phyloP scores from a whole-genome alignment of 2,888 invertebrate genomes.

The Acrobasis consociella region DNA sequence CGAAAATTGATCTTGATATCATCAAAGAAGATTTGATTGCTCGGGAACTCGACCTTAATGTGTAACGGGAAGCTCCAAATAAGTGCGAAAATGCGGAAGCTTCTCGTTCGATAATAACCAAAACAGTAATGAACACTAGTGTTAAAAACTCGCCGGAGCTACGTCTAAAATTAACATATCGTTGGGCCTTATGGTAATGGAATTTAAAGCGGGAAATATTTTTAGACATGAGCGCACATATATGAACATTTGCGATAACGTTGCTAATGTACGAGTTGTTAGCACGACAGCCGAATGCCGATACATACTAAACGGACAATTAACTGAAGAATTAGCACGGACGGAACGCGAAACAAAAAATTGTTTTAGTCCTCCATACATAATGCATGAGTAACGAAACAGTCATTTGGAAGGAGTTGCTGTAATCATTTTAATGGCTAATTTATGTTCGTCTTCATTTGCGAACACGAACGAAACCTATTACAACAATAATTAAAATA shows the following conservation, averaged over 20 bases:
- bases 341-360: constrained; percentile 6
- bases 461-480: constrained; percentile 4
- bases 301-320: constrained; percentile 18
- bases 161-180: constrained; percentile 5
- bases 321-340: constrained; percentile 18
- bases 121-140: constrained; percentile 12
- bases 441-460: not conserved
- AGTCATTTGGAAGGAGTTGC: not conserved
- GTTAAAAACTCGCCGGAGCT: not conserved
- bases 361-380: not conserved
- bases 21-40: not conserved
- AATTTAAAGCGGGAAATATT: constrained; percentile 10
- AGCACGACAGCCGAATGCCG: constrained; percentile 14
- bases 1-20: constrained; percentile 1
- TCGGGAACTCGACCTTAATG: constrained; percentile 6
- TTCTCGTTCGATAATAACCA: not conserved
- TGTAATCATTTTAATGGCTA: not conserved
- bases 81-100: constrained; percentile 8
- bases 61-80: constrained; percentile 13
- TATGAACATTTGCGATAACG: constrained; percentile 11
- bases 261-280: constrained; percentile 15
- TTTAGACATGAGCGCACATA: constrained; percentile 9
- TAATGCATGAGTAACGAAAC: constrained; percentile 14
- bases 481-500: not conserved
- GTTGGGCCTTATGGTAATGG: not conserved